These are phyloP conservation scores for Leptinotarsa lineolata DNA, from an alignment of 1,140 invertebrate genomes.

Conservation along the genomic window DNA sequence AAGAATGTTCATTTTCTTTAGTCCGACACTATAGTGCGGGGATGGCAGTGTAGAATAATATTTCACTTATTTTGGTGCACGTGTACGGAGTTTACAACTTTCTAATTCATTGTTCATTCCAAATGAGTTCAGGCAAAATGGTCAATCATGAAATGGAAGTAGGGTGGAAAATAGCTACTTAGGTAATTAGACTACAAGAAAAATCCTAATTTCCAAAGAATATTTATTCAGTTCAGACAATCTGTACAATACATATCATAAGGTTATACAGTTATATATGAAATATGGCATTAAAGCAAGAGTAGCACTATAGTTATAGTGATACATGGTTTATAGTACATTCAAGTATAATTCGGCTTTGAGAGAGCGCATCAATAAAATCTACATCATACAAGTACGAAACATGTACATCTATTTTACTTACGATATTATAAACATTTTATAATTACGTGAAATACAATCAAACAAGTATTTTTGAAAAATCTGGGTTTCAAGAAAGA, in stretches of 20 bases:
- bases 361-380: constrained; percentile 45
- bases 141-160: no score
- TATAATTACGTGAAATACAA: constrained; percentile 42
- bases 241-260: constrained; percentile 57
- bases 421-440: constrained; percentile 50
- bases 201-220: constrained; percentile 50
- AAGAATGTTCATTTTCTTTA: no score
- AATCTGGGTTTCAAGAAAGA: not conserved
- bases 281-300: constrained; percentile 57
- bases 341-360: constrained; percentile 51
- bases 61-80: no score
- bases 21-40: no score
- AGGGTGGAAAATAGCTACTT: no score
- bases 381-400: constrained; percentile 46
- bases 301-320: constrained; percentile 50
- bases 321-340: constrained; percentile 51
- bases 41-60: no score
- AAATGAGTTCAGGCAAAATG: no score
- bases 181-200: not conserved
- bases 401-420: constrained; percentile 49
- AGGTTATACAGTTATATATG: constrained; percentile 57
- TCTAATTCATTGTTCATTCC: no score
- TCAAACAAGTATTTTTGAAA: constrained; percentile 6
- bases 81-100: no score
- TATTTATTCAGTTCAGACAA: constrained; percentile 58